Conservation (phyloP, 2,113 vertebrate species). For the Esox niger region DNA sequence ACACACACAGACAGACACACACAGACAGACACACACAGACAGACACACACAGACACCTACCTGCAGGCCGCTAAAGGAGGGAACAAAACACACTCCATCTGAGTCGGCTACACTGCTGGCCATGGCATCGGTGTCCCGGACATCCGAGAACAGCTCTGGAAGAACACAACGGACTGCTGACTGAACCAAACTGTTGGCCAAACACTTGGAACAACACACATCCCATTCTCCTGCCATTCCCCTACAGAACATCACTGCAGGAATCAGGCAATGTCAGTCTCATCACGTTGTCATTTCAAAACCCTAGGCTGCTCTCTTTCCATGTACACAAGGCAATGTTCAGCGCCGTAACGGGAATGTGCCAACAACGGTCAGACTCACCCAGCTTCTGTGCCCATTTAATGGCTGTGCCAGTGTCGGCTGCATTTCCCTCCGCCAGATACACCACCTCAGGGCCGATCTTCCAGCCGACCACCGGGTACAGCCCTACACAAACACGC, state of each 20-base stretch:
- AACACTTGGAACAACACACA: too few relatives aligned
- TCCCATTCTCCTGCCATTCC: too few relatives aligned
- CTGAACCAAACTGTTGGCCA: too few relatives aligned
- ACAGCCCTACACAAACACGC: conserved; percentile 79
- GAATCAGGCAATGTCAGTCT: too few relatives aligned
- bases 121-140: conserved; percentile 83
- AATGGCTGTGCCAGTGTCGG: conserved; percentile 85
- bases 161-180: conserved; percentile 17
- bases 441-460: conserved; percentile 89
- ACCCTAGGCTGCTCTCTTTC: too few relatives aligned
- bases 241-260: too few relatives aligned
- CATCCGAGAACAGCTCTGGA: conserved; percentile 86
- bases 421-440: conserved; percentile 87
- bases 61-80: conserved; percentile 91
- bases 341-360: background rate
- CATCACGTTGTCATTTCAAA: too few relatives aligned
- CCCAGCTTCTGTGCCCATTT: conserved; percentile 89
- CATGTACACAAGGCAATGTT: too few relatives aligned
- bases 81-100: conserved; percentile 92
- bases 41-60: conserved; percentile 60
- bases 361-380: conserved; percentile 60
- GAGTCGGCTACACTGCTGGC: conserved; percentile 82
- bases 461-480: conserved; percentile 96
- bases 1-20: conserved; percentile 51
- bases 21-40: background rate